phyloP scores from a whole-genome alignment of 2,888 invertebrate genomes.

The Apamea sordens region DNA sequence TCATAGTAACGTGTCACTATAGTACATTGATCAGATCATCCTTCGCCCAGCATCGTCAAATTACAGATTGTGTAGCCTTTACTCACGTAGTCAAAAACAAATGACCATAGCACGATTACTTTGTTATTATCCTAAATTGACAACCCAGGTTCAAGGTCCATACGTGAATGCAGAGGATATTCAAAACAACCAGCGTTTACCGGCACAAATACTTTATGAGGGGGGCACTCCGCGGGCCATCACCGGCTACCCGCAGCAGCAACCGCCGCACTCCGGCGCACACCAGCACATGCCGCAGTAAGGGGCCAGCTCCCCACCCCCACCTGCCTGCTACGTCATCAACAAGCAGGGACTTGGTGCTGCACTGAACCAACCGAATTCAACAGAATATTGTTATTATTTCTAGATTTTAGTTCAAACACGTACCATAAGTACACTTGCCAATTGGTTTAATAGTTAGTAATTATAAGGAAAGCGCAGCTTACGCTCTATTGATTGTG shows the following conservation, averaged over 20 bases:
- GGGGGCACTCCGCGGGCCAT: constrained; percentile 57
- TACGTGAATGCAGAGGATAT: constrained; percentile 75
- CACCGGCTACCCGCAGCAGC: constrained; percentile 61
- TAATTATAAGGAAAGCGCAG: constrained; percentile 43
- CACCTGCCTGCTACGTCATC: background rate
- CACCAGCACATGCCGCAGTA: constrained; percentile 75
- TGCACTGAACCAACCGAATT: constrained; percentile 15
- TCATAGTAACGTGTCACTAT: background rate
- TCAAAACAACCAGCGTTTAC: constrained; percentile 70
- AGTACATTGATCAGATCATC: background rate
- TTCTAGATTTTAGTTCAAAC: constrained; percentile 42
- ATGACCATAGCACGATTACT: background rate
- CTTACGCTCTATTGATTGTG: constrained; percentile 32
- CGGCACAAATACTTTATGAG: constrained; percentile 76
- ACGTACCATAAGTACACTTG: constrained; percentile 48
- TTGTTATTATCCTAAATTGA: constrained; percentile 8
- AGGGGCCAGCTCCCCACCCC: constrained; percentile 4
- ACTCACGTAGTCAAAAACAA: background rate
- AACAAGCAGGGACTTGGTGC: constrained; percentile 10
- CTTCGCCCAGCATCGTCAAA: background rate
- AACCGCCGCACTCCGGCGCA: constrained; percentile 55
- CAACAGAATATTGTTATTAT: constrained; percentile 28
- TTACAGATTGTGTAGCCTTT: background rate
- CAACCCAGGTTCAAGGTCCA: constrained; percentile 73
- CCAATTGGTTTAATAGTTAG: constrained; percentile 52